Conservation (phyloP, 2,797 vertebrate genomes). For the Eptatretus atami region DNA sequence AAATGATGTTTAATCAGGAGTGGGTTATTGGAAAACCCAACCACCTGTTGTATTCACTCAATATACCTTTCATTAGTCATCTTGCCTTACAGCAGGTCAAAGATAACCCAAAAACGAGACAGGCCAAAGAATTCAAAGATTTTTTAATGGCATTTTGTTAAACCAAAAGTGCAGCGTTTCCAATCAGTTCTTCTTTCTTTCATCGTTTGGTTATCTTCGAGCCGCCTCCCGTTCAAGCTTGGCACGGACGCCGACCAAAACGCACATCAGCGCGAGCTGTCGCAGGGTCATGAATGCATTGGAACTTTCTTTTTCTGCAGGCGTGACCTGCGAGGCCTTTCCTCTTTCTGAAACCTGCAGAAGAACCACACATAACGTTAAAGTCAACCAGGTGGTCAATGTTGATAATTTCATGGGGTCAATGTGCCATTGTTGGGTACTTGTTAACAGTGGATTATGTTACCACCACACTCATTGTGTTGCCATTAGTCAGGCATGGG, state of each 20-base stretch:
- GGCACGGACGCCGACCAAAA: slow-evolving; percentile 78
- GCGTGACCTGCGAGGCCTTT: slow-evolving; percentile 55
- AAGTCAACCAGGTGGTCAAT: neutral
- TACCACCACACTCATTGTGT: neutral
- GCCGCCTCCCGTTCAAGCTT: slow-evolving; percentile 86
- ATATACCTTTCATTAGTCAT: no score
- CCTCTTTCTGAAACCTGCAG: slow-evolving; percentile 44
- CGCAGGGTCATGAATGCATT: slow-evolving; percentile 76
- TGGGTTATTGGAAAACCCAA: no score
- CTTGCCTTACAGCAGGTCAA: no score
- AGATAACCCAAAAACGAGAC: no score
- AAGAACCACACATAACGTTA: neutral
- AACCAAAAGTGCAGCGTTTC: neutral
- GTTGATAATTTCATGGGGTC: no score
- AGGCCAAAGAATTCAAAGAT: no score
- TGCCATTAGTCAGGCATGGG: neutral
- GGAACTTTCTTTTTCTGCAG: slow-evolving; percentile 96
- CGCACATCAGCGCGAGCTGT: slow-evolving; percentile 66
- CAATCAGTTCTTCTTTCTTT: slow-evolving; percentile 66
- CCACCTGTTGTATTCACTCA: no score
- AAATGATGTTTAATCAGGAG: no score
- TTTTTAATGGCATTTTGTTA: no score
- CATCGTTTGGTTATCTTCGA: slow-evolving; percentile 63
- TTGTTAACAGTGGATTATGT: no score
- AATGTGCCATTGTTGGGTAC: no score